phyloP scores from a whole-genome alignment of 2,888 invertebrate species.

The Pemphredon lugubris region DNA sequence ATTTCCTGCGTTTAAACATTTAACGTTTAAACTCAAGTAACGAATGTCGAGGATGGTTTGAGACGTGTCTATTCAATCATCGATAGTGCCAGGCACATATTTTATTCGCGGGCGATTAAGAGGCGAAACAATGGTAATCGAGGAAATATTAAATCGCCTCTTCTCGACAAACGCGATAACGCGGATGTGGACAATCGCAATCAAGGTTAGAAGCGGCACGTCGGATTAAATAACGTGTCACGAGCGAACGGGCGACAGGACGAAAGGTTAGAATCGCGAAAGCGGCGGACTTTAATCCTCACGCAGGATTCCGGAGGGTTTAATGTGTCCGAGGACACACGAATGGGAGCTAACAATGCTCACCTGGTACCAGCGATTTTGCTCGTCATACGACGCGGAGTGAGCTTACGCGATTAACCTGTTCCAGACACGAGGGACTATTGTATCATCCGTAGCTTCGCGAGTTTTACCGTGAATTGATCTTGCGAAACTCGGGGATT shows the following conservation, averaged over 20 bases:
- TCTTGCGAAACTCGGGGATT: conserved; percentile 1
- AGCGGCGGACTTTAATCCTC: conserved; percentile 46
- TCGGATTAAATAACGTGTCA: conserved; percentile 47
- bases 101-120: too few relatives aligned
- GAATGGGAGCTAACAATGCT: conserved; percentile 30
- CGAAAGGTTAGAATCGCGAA: conserved; percentile 12
- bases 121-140: conserved; percentile 25
- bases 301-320: conserved; percentile 53
- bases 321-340: conserved; percentile 51
- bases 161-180: conserved; percentile 25
- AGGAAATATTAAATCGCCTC: conserved; percentile 42
- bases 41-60: too few relatives aligned
- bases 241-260: conserved; percentile 1
- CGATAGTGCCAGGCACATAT: conserved; percentile 14
- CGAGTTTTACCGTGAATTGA: background rate
- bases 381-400: conserved; percentile 48
- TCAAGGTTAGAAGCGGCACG: conserved; percentile 29
- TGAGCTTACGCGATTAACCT: conserved; percentile 62
- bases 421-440: conserved; percentile 28
- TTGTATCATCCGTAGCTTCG: conserved; percentile 9
- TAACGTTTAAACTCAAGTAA: too few relatives aligned
- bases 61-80: too few relatives aligned
- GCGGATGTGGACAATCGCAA: conserved; percentile 25
- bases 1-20: too few relatives aligned
- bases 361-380: conserved; percentile 48